Conservation (phyloP, 1,140 invertebrate genomes). For the Lepidurus packardi region DNA sequence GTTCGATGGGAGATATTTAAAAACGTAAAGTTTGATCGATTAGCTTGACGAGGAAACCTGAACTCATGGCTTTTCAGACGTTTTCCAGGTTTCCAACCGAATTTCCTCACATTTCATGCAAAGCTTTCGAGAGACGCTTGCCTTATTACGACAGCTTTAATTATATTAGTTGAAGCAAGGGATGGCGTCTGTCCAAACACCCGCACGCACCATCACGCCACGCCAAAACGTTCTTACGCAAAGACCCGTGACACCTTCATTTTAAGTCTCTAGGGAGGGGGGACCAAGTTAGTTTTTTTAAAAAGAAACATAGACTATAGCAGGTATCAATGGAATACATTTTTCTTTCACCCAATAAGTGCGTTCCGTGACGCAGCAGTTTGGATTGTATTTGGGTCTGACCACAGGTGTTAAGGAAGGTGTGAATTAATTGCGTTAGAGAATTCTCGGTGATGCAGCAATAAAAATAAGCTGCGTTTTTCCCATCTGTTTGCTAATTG, state of each 20-base stretch:
- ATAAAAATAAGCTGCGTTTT: not conserved
- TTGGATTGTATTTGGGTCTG: not conserved
- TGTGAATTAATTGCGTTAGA: not conserved
- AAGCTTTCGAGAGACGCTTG: not conserved
- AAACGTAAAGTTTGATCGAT: not conserved
- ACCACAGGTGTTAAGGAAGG: not conserved
- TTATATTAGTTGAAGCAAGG: not conserved
- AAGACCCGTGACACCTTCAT: conserved; percentile 3
- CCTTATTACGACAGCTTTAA: not conserved
- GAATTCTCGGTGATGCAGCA: not conserved
- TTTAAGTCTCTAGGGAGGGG: not conserved
- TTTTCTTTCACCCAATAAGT: not conserved
- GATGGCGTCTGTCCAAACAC: not conserved
- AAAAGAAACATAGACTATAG: too few relatives aligned
- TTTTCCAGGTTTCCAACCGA: not conserved
- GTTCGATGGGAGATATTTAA: not conserved
- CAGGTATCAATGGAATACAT: too few relatives aligned
- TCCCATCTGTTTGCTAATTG: conserved; percentile 5
- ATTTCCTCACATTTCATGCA: not conserved
- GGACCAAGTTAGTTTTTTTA: too few relatives aligned
- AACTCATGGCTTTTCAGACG: not conserved
- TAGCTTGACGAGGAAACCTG: not conserved
- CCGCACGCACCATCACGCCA: not conserved
- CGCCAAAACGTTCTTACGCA: not conserved
- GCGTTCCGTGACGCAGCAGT: not conserved